Conservation (phyloP, 2,888 invertebrate species). For the Andrena marginata region DNA sequence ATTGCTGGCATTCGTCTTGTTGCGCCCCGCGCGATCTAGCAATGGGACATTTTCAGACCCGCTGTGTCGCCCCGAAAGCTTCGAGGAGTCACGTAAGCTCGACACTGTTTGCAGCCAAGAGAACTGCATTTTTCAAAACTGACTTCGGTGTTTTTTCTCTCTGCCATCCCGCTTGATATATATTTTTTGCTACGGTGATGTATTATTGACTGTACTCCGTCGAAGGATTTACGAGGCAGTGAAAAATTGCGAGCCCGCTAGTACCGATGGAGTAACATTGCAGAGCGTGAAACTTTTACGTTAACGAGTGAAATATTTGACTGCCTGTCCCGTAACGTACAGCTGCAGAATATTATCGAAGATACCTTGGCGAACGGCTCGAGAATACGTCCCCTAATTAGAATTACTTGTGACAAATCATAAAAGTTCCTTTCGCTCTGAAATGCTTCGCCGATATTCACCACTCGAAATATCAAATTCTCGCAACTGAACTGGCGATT, state of each 20-base stretch:
- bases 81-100: not conserved
- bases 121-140: not conserved
- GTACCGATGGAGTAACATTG: not conserved
- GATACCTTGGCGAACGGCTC: no score
- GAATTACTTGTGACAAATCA: no score
- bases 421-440: no score
- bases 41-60: slow-evolving; percentile 38
- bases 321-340: no score
- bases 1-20: slow-evolving; percentile 57
- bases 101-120: not conserved
- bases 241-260: not conserved
- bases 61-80: not conserved
- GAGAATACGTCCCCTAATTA: no score
- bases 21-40: slow-evolving; percentile 12
- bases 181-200: not conserved
- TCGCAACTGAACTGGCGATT: not conserved
- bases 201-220: not conserved
- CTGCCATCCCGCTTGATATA: not conserved
- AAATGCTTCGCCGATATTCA: not conserved
- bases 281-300: not conserved
- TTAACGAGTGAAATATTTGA: no score
- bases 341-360: no score
- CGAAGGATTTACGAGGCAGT: not conserved
- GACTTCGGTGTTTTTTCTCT: no score
- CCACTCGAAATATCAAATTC: not conserved